These are phyloP conservation scores for Centropus unirufus DNA, from an alignment of 2,113 vertebrate species.

Conservation along the genomic window DNA sequence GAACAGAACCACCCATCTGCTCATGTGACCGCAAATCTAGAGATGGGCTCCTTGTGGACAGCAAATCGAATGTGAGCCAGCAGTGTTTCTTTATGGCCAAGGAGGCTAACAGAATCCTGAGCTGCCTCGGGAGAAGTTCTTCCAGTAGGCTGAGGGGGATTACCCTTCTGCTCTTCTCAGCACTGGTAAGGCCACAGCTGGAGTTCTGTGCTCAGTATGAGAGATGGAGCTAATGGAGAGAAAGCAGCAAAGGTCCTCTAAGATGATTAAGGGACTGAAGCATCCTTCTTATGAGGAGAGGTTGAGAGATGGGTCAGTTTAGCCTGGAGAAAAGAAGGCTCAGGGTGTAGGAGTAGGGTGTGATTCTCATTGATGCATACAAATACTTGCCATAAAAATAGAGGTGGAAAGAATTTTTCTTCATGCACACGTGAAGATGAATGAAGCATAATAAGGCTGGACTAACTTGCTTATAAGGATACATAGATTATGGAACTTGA, in stretches of 20 bases:
- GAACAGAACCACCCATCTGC: not conserved
- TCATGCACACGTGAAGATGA: not conserved
- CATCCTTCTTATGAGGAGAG: not conserved
- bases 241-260: not conserved
- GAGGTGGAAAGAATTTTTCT: accelerated
- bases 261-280: not conserved
- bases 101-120: not conserved
- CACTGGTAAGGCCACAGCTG: not conserved
- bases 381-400: not conserved
- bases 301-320: not conserved
- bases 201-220: not conserved
- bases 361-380: not conserved
- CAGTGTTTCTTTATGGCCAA: not conserved
- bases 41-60: not conserved
- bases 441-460: not conserved
- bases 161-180: not conserved
- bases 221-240: not conserved
- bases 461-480: not conserved
- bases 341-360: accelerated
- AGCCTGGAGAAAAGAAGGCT: not conserved
- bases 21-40: not conserved
- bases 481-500: not conserved
- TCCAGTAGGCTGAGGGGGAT: not conserved
- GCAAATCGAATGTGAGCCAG: not conserved
- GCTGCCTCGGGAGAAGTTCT: not conserved